Base-by-base conservation (phyloP, 2,888 invertebrate genomes). In the Agrochola lychnidis region DNA sequence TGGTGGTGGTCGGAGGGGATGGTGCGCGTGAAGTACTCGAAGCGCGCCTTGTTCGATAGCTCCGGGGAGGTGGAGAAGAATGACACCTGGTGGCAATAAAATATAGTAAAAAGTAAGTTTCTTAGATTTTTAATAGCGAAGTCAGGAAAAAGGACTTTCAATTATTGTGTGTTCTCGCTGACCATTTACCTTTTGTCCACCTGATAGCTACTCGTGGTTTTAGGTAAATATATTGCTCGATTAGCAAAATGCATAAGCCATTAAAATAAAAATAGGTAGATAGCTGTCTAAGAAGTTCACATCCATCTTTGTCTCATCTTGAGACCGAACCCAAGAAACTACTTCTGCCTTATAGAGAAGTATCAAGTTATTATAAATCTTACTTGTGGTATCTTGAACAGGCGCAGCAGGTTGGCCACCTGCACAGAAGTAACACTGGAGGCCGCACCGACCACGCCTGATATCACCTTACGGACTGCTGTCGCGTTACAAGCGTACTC, bases 401-500 rank as follows among this genome's bases (percentile, higher is more conserved):
- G 97, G 67, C 99, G 97, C 71, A 99, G 88, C 53, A 95, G 88
- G 76, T 95, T 99, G 75, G 99, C 99, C 66, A 99, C 99, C 97
- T 99, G 99, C 86, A 99, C 99, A n/a, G 99, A 99, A 40, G 99
- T 99, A 78, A 99, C 99, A 90, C 99, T 99, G 64, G 99, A 99
- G 0, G 95, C 94, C 0, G 95, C 95, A 2, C 95, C 95, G 19
- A 95, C 95, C 45, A 95, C 95, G 2, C 95, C 95, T 0, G 95
- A 95, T 68, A 95, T 95, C 70, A 99, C 98, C 94, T 99, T 99
- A 70, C 98, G 97, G 78, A 98, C 98, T 88, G 98, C 98, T 0
- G 98, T 98, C 90, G 98, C 98, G 91, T 98, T 98, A 96, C 99
- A 99, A 87, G 98, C 98, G 92, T 98, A 98, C 92, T 99, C 98